Conservation (phyloP, 2,113 vertebrate species). For the Sclerurus mexicanus region DNA sequence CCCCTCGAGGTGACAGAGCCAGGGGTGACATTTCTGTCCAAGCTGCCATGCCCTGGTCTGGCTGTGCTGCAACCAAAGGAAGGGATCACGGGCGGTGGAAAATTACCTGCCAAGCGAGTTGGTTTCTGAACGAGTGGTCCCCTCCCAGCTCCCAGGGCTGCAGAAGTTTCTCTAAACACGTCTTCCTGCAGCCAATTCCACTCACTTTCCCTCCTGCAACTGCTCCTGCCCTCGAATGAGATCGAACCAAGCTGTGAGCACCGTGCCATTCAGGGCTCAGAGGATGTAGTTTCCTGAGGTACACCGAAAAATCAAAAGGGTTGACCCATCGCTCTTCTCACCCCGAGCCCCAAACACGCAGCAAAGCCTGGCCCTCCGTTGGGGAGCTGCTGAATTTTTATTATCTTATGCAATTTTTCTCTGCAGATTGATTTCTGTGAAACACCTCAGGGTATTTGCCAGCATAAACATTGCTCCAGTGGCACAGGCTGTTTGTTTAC, state of each 20-base stretch:
- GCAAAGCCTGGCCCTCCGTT: background rate
- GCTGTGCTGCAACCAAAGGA: background rate
- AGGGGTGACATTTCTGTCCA: background rate
- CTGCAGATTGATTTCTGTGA: constrained; percentile 48
- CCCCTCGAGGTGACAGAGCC: background rate
- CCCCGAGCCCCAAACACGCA: background rate
- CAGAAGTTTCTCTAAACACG: background rate
- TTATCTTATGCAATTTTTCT: background rate
- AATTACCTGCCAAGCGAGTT: background rate
- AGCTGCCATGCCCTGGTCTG: background rate
- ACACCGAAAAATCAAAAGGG: background rate
- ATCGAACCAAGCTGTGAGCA: background rate
- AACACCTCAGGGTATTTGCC: constrained; percentile 5
- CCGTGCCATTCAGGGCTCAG: background rate
- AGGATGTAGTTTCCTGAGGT: background rate
- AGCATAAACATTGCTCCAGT: constrained; percentile 36
- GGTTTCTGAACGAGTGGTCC: background rate
- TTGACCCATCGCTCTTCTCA: background rate
- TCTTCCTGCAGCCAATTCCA: background rate
- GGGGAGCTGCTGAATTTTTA: background rate
- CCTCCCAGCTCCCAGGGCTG: background rate
- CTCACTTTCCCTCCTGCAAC: background rate
- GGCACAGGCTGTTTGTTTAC: constrained; percentile 45
- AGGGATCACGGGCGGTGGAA: background rate
- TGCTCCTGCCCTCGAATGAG: background rate